These are phyloP conservation scores for Caenorhabditis sp. DNA, from an alignment of 2,888 invertebrate species.

Conservation along the genomic window DNA sequence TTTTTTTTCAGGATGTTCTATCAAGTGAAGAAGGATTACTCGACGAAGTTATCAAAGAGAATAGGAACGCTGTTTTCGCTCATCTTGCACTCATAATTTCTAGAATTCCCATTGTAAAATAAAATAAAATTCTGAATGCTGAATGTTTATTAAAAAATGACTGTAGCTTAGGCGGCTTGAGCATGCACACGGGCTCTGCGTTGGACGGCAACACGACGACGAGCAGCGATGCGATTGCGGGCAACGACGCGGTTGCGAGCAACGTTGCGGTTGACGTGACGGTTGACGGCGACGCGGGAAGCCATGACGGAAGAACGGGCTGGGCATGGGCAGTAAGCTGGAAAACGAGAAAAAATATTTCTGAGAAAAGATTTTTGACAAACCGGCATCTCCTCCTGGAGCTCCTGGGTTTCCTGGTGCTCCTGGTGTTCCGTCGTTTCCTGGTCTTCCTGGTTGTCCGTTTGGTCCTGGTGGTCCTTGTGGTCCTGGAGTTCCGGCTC, in stretches of 20 bases:
- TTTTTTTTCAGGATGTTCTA: constrained; percentile 45
- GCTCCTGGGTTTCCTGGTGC: constrained; percentile 52
- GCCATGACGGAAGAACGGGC: constrained; percentile 57
- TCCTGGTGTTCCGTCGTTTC: constrained; percentile 54
- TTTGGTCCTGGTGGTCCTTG: constrained; percentile 62
- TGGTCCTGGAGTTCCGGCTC: constrained; percentile 58
- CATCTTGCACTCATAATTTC: constrained; percentile 67
- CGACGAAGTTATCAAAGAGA: constrained; percentile 63
- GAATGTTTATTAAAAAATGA: constrained; percentile 37
- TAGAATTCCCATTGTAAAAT: constrained; percentile 69
- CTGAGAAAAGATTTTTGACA: background rate
- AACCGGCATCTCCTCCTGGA: constrained; percentile 60
- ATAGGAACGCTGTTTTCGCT: constrained; percentile 65
- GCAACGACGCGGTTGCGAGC: constrained; percentile 54
- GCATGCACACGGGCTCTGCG: constrained; percentile 58
- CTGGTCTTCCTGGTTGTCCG: constrained; percentile 53
- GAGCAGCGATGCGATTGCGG: constrained; percentile 52
- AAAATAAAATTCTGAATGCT: constrained; percentile 41
- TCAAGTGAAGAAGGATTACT: constrained; percentile 59
- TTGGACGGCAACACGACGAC: constrained; percentile 56
- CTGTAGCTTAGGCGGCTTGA: constrained; percentile 34
- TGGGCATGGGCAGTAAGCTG: constrained; percentile 65
- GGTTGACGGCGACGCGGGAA: constrained; percentile 44
- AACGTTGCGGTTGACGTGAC: constrained; percentile 38
- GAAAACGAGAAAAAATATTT: constrained; percentile 6